Evolutionary conservation across 2,797 vertebrate genomes (phyloP).

Genomic region (Phaenicophaeus curvirostris): DNA sequence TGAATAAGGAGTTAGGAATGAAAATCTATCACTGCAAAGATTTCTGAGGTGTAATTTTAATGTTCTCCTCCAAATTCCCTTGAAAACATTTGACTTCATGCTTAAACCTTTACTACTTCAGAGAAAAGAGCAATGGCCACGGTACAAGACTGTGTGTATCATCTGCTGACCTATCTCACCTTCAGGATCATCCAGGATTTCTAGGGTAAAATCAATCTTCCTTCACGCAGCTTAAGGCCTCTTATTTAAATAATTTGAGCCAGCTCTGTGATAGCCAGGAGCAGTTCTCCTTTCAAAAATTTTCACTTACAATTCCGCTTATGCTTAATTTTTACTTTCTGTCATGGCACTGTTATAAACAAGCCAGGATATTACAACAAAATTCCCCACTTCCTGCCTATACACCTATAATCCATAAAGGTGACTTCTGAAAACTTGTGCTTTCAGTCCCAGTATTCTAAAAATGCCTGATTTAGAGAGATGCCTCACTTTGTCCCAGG

Average conservation of each 20-base stretch:
- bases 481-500: neutral
- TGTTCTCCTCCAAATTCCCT: neutral
- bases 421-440: neutral
- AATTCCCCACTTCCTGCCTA: neutral
- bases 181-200: neutral
- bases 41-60: neutral
- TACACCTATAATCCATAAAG: neutral
- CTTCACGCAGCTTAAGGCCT: neutral
- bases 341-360: neutral
- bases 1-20: neutral
- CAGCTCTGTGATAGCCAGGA: neutral
- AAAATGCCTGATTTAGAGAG: neutral
- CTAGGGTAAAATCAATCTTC: neutral
- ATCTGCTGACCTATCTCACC: neutral
- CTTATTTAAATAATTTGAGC: neutral
- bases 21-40: neutral
- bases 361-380: neutral
- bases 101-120: neutral
- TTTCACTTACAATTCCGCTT: neutral
- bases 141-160: rapidly evolving
- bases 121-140: neutral
- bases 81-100: neutral
- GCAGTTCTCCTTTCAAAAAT: neutral
- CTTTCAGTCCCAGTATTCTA: neutral
- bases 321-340: neutral